A percentile compares a stretch with the other conserved stretches of the same genome.
These are phyloP conservation scores for Pseudochaenichthys georgianus DNA, from an alignment of 2,797 vertebrate genomes.

Conservation along the genomic window DNA sequence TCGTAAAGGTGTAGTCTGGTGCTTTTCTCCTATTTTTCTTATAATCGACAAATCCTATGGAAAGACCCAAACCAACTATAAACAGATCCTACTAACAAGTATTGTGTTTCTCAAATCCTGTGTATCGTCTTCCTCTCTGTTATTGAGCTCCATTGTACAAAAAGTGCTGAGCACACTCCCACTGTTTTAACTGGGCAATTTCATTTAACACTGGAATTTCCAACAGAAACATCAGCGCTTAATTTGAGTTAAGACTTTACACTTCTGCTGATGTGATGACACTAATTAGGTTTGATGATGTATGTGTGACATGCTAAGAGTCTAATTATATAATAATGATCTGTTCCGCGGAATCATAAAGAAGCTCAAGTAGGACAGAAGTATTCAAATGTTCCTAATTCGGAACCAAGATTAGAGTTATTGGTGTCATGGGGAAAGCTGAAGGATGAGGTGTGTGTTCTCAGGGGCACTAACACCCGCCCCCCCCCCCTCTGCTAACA, in stretches of 20 bases:
- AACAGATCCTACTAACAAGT: background rate
- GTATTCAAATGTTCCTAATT: slow-evolving; percentile 39
- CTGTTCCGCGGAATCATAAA: slow-evolving; percentile 20
- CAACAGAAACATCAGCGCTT: slow-evolving; percentile 42
- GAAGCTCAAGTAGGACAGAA: slow-evolving; percentile 12
- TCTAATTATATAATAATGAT: slow-evolving; percentile 30
- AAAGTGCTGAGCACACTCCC: background rate
- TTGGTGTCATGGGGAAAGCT: slow-evolving; percentile 35
- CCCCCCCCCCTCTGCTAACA: slow-evolving; percentile 43
- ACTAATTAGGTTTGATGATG: slow-evolving; percentile 58
- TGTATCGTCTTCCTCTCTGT: background rate
- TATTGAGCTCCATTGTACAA: background rate
- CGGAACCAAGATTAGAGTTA: slow-evolving; percentile 51
- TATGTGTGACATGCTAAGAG: slow-evolving; percentile 34
- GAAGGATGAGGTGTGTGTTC: slow-evolving; percentile 53
- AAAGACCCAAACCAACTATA: background rate
- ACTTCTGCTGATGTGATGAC: slow-evolving; percentile 62
- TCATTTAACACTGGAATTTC: slow-evolving; percentile 39
- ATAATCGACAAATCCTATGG: background rate
- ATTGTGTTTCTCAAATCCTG: background rate
- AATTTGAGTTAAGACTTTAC: slow-evolving; percentile 62
- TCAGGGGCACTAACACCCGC: slow-evolving; percentile 68
- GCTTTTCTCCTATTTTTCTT: background rate
- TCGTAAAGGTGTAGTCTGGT: background rate
- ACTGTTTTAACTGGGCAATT: background rate